These are phyloP conservation scores for Melanotaenia boesemani DNA, from an alignment of 2,797 vertebrate genomes.

Conservation along the genomic window DNA sequence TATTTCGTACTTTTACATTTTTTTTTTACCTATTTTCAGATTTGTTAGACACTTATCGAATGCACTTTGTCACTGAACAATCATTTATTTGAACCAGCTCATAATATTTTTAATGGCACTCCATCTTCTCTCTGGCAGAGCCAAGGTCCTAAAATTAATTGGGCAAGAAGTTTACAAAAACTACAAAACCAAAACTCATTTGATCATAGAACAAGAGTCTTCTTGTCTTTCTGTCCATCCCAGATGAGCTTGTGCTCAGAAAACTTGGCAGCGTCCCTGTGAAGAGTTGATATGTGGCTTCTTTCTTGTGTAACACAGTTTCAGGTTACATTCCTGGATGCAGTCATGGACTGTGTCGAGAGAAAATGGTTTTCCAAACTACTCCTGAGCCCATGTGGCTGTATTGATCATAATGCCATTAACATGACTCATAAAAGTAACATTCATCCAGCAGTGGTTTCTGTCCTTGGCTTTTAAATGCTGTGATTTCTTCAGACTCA, in stretches of 20 bases:
- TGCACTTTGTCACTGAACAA: no score
- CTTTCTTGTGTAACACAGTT: not conserved
- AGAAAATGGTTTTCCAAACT: not conserved
- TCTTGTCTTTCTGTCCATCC: not conserved
- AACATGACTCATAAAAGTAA: no score
- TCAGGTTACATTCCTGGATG: not conserved
- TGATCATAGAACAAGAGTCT: not conserved
- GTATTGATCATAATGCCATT: not conserved
- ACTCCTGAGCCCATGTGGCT: not conserved
- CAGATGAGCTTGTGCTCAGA: not conserved
- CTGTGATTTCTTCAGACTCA: no score
- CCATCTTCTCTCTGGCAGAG: no score
- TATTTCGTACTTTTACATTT: no score
- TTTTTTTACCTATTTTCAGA: no score
- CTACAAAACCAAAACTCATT: not conserved
- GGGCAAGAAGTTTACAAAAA: not conserved
- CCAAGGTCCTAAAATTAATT: no score
- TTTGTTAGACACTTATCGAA: no score
- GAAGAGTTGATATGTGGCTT: not conserved
- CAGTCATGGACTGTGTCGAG: not conserved
- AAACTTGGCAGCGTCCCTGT: not conserved
- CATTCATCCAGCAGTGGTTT: not conserved
- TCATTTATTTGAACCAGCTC: no score
- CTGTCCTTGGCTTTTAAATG: not conserved
- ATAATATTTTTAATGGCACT: no score